Conservation (phyloP, 2,113 vertebrate genomes). For the Anolis carolinensis region DNA sequence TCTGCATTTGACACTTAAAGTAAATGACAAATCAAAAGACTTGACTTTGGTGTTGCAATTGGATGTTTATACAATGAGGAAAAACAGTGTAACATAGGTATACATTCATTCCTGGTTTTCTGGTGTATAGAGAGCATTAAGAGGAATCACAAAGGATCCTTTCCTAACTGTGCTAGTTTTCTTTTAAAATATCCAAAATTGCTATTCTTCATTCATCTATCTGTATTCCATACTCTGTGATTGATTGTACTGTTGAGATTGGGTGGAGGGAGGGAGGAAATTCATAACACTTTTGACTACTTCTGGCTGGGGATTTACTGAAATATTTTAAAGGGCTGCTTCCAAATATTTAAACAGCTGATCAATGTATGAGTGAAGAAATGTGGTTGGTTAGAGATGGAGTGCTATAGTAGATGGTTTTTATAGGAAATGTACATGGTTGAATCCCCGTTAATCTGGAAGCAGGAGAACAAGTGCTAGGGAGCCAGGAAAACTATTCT, state of each 20-base stretch:
- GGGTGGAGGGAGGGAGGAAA: neutral
- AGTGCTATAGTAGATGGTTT: neutral
- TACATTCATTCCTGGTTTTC: neutral
- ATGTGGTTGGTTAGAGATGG: neutral
- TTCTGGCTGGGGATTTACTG: neutral
- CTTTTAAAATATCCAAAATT: neutral
- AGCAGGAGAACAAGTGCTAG: too few species aligned
- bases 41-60: neutral
- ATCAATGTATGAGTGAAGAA: neutral
- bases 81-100: neutral
- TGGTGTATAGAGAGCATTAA: neutral
- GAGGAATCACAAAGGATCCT: neutral
- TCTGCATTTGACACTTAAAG: neutral
- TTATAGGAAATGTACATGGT: neutral
- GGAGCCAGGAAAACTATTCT: neutral
- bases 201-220: neutral
- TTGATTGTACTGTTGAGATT: too few species aligned
- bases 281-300: neutral
- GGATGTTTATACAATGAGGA: neutral
- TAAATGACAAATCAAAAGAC: neutral
- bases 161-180: neutral
- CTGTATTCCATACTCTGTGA: neutral
- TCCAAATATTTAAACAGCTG: neutral
- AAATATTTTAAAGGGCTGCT: neutral
- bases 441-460: neutral